Base-by-base conservation (phyloP, 2,113 vertebrate species). In the Phyllopteryx taeniolatus region DNA sequence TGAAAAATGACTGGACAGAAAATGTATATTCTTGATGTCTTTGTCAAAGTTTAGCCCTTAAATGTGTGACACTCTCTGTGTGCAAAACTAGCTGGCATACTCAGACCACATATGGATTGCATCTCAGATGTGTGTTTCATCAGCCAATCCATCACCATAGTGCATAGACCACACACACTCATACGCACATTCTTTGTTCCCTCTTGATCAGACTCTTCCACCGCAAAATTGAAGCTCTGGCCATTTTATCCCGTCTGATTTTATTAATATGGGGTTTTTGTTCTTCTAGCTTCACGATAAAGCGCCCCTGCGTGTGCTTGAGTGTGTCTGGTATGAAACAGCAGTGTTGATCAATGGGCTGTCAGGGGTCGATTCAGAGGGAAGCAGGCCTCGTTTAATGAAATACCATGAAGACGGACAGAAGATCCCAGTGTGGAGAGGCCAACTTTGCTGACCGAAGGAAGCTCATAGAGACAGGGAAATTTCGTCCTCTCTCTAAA, bases 261-360 rank as follows among this genome's bases (percentile, higher is more conserved):
- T 70, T 71, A 72, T 78, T 77, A 81, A 85, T 74, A 73, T 74
- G 71, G 67, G 54, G 73, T 75, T 61, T 77, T 72, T 79, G 72
- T 44, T 70, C 19, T 1, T 83, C 75, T 60, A 22, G 1, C 15
- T 77, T 56, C 33, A 71, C 75, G 60, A 63, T 70, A 47, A 72
- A 74, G 60, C 57, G 59, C 27, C 73, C 70, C 46, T 3, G 57
- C 12, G 39, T 54, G 22, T 35, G 60, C 59, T 35, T 12, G 70
- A 67, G 75, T 79, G 78, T 73, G 72, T 75, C 70, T 63, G 70
- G 67, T 59, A 47, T 51, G 61, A 70, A 81, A 75, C 67, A 44
- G 72, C 39, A 3, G 44, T 20, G 19, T 82, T 86, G 84, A 87
- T 89, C 83, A 86, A 89, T 85, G 78, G 71, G 83, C 75, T 87